These are phyloP conservation scores for Epistrophe eligans DNA, from an alignment of 2,888 invertebrate species.

Conservation along the genomic window DNA sequence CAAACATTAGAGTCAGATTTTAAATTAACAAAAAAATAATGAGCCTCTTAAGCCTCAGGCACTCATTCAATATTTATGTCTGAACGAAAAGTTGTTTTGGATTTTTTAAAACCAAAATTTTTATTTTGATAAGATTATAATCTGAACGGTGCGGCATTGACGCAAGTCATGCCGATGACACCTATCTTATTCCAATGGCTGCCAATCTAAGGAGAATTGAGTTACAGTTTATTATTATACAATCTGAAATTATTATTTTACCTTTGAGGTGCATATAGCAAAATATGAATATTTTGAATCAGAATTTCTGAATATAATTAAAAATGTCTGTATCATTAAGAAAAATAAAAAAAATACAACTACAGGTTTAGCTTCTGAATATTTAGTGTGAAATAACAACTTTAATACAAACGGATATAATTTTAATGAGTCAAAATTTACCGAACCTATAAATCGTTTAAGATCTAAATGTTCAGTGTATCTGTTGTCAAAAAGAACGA, in stretches of 20 bases:
- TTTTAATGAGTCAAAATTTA: not conserved
- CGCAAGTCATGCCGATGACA: conserved; percentile 43
- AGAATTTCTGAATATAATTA: not conserved
- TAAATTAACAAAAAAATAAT: not conserved
- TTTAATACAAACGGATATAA: conserved; percentile 19
- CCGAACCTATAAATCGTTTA: not conserved
- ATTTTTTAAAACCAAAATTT: conserved; percentile 5
- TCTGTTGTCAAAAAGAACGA: not conserved
- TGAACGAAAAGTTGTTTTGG: conserved; percentile 5
- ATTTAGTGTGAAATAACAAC: not conserved
- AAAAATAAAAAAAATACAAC: not conserved
- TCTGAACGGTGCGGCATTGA: conserved; percentile 28
- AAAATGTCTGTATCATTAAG: not conserved
- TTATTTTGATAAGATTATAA: conserved; percentile 33
- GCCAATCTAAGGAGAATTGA: conserved; percentile 21
- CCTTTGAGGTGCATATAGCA: not conserved
- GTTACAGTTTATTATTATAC: conserved; percentile 6
- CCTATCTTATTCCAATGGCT: conserved; percentile 12
- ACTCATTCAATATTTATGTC: not conserved
- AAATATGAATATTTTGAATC: not conserved
- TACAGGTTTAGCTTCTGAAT: conserved; percentile 12
- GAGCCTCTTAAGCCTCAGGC: conserved; percentile 5
- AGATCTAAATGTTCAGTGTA: not conserved
- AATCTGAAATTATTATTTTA: not conserved
- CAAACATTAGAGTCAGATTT: not conserved